A percentile compares a stretch with the other conserved stretches of the same genome.
Evolutionary conservation across 2,113 vertebrate species (phyloP).

Genomic region (Notechis scutatus): DNA sequence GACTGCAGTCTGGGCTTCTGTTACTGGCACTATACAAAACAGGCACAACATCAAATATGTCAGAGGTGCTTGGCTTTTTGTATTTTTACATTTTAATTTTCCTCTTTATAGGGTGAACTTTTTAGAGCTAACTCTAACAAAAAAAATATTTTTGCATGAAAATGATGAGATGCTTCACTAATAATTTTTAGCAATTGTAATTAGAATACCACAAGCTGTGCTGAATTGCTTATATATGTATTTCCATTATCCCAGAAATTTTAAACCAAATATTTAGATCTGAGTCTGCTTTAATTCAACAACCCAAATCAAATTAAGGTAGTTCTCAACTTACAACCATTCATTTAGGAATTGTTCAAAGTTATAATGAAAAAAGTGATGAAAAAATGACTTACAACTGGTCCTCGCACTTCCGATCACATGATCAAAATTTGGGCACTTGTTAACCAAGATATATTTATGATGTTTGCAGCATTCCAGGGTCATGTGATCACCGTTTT

Average conservation of each 20-base stretch:
- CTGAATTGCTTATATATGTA: background rate
- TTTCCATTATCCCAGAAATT: constrained; percentile 62
- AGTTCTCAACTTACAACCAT: background rate
- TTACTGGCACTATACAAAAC: background rate
- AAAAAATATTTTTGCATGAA: background rate
- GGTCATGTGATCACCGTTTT: background rate
- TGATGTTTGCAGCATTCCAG: background rate
- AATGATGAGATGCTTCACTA: background rate
- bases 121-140: background rate
- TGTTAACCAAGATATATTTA: background rate
- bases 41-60: background rate
- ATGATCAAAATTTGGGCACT: background rate
- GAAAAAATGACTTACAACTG: background rate
- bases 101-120: background rate
- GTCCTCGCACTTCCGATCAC: background rate
- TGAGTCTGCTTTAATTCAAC: constrained; percentile 62
- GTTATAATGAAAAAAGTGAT: background rate
- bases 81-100: background rate
- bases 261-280: constrained; percentile 60
- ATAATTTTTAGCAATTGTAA: background rate
- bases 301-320: constrained; percentile 34
- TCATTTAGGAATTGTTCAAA: background rate
- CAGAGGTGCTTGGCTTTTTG: background rate
- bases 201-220: background rate
- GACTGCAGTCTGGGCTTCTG: background rate